Conservation (phyloP, 2,113 vertebrate genomes). For the Erpornis zantholeuca region DNA sequence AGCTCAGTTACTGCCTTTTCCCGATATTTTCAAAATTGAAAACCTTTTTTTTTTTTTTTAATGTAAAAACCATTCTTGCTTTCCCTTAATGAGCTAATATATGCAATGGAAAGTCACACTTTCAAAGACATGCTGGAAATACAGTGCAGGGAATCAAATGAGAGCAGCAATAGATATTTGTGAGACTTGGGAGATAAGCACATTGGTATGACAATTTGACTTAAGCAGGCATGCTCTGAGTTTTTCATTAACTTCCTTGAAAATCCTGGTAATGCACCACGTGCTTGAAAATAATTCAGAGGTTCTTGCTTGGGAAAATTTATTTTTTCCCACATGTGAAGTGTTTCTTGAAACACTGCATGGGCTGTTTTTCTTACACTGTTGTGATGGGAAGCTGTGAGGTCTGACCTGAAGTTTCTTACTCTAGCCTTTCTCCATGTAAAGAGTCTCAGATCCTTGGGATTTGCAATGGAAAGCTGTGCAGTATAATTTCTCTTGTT, state of each 20-base stretch:
- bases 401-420: background rate
- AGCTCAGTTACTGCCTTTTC: conserved; percentile 16
- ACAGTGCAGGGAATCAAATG: background rate
- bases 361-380: background rate
- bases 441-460: background rate
- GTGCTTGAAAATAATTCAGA: background rate
- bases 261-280: background rate
- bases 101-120: background rate
- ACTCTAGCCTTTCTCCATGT: background rate
- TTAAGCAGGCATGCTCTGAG: background rate
- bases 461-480: background rate
- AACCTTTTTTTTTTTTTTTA: background rate
- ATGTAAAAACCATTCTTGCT: background rate
- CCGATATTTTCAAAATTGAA: background rate
- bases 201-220: background rate
- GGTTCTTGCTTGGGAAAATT: background rate
- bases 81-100: background rate
- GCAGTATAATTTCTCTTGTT: background rate
- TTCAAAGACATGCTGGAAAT: background rate
- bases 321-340: background rate
- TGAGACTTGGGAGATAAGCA: background rate
- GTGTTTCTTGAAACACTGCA: background rate
- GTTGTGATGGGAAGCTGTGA: background rate
- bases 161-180: background rate
- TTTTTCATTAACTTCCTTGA: background rate